These are phyloP conservation scores for Scyliorhinus canicula DNA, from an alignment of 2,797 vertebrate genomes.

Conservation along the genomic window DNA sequence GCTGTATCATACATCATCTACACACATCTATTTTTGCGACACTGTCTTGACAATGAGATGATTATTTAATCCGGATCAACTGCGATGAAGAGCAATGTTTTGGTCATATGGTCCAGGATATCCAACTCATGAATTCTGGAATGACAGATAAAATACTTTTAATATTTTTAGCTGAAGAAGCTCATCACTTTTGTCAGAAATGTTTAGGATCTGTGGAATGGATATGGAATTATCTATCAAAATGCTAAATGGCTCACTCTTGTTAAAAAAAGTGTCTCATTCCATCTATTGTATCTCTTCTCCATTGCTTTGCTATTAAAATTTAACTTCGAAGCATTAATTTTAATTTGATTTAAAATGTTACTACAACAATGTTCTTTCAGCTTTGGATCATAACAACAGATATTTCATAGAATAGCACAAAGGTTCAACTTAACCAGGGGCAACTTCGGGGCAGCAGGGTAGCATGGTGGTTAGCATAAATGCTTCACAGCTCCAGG, in stretches of 20 bases:
- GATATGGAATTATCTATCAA: neutral
- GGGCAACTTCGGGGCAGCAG: too few relatives aligned
- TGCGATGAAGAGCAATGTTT: neutral
- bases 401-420: neutral
- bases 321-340: slow-evolving; percentile 9
- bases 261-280: neutral
- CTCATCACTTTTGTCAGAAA: neutral
- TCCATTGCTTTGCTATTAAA: slow-evolving; percentile 9
- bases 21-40: neutral
- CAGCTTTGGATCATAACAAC: neutral
- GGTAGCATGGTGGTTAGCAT: too few relatives aligned
- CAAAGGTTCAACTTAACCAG: neutral
- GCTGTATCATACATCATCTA: neutral
- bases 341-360: neutral
- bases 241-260: neutral
- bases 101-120: neutral
- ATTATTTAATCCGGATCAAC: neutral
- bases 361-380: neutral
- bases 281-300: neutral
- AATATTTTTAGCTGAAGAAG: slow-evolving; percentile 1
- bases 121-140: neutral
- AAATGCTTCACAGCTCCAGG: too few relatives aligned
- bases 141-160: neutral
- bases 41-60: neutral
- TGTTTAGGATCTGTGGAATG: neutral